Percentiles rank a stretch among this genome's conserved stretches.
phyloP scores from a whole-genome alignment of 2,113 vertebrate species.

The Chaenocephalus aceratus region DNA sequence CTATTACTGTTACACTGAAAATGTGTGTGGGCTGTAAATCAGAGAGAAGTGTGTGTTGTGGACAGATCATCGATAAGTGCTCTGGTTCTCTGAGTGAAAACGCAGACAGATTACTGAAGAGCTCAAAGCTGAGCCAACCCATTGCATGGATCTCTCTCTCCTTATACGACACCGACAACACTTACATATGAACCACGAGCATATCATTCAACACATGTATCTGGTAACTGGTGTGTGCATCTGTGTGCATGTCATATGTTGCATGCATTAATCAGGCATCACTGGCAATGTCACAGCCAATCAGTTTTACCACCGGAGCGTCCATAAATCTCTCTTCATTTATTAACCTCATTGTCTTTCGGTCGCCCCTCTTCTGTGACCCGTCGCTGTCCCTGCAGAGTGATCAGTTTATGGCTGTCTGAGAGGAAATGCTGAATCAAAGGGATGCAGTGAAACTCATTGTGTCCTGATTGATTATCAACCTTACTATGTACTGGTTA shows the following conservation, averaged over 20 bases:
- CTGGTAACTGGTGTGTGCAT: not conserved
- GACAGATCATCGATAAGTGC: conserved; percentile 50
- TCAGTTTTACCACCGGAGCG: conserved; percentile 59
- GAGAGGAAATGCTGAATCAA: conserved; percentile 43
- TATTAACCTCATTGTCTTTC: conserved; percentile 45
- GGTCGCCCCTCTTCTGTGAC: conserved; percentile 24
- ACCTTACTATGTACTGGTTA: conserved; percentile 24
- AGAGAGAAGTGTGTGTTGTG: conserved; percentile 24
- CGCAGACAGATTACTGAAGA: conserved; percentile 38
- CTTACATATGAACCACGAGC: not conserved
- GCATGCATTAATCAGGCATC: conserved; percentile 36
- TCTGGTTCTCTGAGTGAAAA: conserved; percentile 26
- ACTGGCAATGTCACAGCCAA: conserved; percentile 59
- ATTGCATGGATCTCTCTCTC: not conserved
- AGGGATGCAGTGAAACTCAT: conserved; percentile 25
- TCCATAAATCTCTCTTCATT: conserved; percentile 68
- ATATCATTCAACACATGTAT: conserved; percentile 17
- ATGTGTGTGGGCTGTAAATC: conserved; percentile 20
- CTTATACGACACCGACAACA: not conserved
- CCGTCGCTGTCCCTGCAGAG: conserved; percentile 25
- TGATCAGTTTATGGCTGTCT: conserved; percentile 51
- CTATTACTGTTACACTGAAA: conserved; percentile 45
- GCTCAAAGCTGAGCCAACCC: conserved; percentile 2
- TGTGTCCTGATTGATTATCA: conserved; percentile 34
- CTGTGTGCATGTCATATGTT: conserved; percentile 49